phyloP scores from a whole-genome alignment of 2,113 vertebrate species.

The Pipra filicauda region DNA sequence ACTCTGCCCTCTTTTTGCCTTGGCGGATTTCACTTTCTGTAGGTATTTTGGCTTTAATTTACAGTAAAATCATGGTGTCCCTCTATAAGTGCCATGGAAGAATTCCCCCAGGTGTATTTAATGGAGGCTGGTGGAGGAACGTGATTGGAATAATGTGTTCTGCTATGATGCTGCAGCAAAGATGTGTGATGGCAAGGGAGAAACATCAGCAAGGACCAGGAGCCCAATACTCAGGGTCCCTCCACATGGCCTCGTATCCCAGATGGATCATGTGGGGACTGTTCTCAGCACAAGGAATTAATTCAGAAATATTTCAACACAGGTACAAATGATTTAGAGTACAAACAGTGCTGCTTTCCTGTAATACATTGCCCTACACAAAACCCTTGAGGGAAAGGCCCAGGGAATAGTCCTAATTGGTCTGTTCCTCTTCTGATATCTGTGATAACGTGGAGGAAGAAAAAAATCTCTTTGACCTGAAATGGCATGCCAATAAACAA shows the following conservation, averaged over 20 bases:
- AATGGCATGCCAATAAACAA: neutral
- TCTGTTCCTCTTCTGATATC: neutral
- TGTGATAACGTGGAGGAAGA: neutral
- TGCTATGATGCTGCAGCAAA: rapidly evolving
- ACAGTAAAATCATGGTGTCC: neutral
- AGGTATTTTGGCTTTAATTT: neutral
- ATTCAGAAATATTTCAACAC: slow-evolving; percentile 4
- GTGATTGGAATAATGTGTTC: neutral
- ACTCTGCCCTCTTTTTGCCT: neutral
- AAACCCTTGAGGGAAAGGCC: neutral
- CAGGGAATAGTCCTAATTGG: neutral
- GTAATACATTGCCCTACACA: neutral
- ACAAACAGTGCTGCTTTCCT: neutral
- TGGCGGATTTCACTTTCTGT: neutral
- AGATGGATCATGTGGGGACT: neutral
- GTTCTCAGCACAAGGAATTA: neutral
- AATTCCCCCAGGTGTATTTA: neutral
- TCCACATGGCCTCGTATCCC: neutral
- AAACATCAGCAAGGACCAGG: neutral
- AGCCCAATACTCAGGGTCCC: neutral
- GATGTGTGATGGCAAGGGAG: neutral
- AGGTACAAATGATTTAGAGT: neutral
- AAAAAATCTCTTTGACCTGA: neutral
- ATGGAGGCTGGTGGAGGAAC: neutral
- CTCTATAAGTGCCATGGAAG: neutral